Evolutionary conservation across 1,140 invertebrate species (phyloP).

Genomic region (Procambarus clarkii): DNA sequence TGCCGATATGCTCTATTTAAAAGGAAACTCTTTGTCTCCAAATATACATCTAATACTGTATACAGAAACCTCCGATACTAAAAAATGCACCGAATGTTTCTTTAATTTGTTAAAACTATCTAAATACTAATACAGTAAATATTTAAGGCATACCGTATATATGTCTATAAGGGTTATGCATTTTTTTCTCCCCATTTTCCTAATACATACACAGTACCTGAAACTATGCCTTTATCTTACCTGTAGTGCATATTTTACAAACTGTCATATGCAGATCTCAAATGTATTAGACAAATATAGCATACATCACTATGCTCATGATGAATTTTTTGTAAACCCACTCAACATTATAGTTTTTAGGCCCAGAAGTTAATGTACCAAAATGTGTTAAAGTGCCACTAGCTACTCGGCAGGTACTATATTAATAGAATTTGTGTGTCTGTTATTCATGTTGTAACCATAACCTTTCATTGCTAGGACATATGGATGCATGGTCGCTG

Average conservation of each 20-base stretch:
- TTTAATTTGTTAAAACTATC: not conserved
- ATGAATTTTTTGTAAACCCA: not conserved
- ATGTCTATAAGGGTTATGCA: slow-evolving; percentile 6
- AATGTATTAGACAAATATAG: too few relatives aligned
- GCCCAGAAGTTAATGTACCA: not conserved
- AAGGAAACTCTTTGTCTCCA: too few relatives aligned
- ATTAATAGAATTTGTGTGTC: slow-evolving; percentile 27
- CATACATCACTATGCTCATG: not conserved
- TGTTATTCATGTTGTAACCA: slow-evolving; percentile 35
- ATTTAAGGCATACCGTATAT: not conserved
- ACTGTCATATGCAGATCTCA: not conserved
- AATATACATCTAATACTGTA: not conserved
- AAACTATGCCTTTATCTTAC: not conserved
- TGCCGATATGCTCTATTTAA: too few relatives aligned
- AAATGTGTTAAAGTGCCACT: not conserved
- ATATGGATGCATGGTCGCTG: slow-evolving; percentile 57
- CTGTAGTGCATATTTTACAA: not conserved
- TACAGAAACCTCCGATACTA: not conserved
- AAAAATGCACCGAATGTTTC: not conserved
- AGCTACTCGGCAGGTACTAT: slow-evolving; percentile 54
- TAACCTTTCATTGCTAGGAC: slow-evolving; percentile 56
- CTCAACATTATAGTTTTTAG: not conserved
- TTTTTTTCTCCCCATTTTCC: not conserved
- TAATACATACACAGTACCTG: not conserved
- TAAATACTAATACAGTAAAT: not conserved